Conservation (phyloP, 2,888 invertebrate genomes). For the Oligia strigilis region DNA sequence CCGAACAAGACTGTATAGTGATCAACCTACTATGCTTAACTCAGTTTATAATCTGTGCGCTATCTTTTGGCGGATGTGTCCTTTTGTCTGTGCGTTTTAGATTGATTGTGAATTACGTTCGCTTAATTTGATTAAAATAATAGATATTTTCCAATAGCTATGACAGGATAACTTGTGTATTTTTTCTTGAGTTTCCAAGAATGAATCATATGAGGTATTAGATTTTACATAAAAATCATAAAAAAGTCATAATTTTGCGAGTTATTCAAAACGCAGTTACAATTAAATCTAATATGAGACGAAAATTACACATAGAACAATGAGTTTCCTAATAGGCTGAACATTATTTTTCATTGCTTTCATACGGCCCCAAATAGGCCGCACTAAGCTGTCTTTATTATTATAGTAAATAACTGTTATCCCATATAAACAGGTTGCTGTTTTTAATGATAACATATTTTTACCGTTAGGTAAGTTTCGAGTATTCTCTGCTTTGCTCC, state of each 20-base stretch:
- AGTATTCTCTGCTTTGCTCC: slow-evolving; percentile 5
- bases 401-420: slow-evolving; percentile 47
- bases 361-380: slow-evolving; percentile 22
- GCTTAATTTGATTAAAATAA: background rate
- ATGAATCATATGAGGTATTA: background rate
- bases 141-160: background rate
- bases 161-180: background rate
- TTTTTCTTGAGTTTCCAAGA: background rate
- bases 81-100: slow-evolving; percentile 17
- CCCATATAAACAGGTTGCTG: slow-evolving; percentile 46
- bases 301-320: slow-evolving; percentile 37
- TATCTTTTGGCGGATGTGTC: slow-evolving; percentile 41
- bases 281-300: slow-evolving; percentile 27
- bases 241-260: background rate
- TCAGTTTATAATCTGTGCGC: slow-evolving; percentile 37
- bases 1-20: slow-evolving; percentile 51
- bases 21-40: slow-evolving; percentile 51
- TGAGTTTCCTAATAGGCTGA: slow-evolving; percentile 38
- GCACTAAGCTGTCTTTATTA: slow-evolving; percentile 43
- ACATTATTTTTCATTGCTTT: slow-evolving; percentile 55
- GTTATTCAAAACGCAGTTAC: slow-evolving; percentile 15
- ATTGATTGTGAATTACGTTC: slow-evolving; percentile 1
- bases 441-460: slow-evolving; percentile 52
- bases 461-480: slow-evolving; percentile 9
- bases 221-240: background rate